phyloP scores from a whole-genome alignment of 2,888 invertebrate genomes.

The Athalia rosae region DNA sequence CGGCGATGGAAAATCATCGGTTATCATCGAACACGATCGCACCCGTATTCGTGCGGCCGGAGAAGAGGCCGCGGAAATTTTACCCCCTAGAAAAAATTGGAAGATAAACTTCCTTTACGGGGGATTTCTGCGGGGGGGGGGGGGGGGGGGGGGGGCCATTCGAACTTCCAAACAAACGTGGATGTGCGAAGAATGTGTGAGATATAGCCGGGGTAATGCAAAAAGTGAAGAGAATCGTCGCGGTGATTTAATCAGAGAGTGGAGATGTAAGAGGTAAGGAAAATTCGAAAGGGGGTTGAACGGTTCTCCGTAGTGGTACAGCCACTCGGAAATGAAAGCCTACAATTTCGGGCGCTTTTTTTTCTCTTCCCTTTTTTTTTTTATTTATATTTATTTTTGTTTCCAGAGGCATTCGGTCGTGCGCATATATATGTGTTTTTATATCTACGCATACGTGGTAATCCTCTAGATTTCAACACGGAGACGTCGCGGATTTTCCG shows the following conservation, averaged over 20 bases:
- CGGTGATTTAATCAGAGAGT: slow-evolving; percentile 22
- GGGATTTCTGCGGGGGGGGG: no score
- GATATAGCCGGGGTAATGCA: background rate
- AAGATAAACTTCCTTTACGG: no score
- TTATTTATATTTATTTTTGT: background rate
- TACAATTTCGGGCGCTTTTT: background rate
- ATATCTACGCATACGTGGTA: slow-evolving; percentile 17
- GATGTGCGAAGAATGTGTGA: background rate
- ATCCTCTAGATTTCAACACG: slow-evolving; percentile 34
- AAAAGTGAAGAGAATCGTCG: background rate
- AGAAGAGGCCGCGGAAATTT: no score
- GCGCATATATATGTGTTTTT: background rate
- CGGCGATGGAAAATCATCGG: no score
- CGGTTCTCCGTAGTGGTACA: no score
- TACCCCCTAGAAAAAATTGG: no score
- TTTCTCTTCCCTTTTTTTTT: background rate
- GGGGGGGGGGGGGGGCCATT: no score
- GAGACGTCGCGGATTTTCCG: background rate
- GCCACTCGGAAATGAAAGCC: background rate
- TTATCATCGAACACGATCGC: no score
- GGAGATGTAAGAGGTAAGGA: background rate
- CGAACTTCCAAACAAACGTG: no score
- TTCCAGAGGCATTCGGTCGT: background rate
- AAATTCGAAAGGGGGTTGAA: background rate
- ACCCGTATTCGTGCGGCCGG: no score